Percentiles rank a stretch among this genome's conserved stretches.
Evolutionary conservation across 2,888 invertebrate genomes (phyloP).

Genomic region (Xanthorhoe designata): DNA sequence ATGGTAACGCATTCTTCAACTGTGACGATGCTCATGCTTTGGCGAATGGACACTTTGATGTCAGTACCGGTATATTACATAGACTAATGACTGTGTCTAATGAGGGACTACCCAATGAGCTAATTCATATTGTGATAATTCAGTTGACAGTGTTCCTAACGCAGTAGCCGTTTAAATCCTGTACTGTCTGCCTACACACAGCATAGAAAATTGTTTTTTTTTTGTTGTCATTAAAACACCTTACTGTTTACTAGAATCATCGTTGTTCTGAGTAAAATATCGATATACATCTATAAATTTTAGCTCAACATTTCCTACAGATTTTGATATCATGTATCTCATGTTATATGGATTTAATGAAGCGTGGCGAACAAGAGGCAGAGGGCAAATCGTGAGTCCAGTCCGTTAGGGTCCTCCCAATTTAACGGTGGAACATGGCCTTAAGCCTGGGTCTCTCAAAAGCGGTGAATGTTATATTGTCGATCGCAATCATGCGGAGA

Average conservation of each 20-base stretch:
- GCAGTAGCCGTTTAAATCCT: background rate
- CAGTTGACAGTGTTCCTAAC: background rate
- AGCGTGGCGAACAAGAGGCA: constrained; percentile 13
- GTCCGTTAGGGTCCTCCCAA: constrained; percentile 47
- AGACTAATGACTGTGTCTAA: constrained; percentile 11
- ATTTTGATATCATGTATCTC: background rate
- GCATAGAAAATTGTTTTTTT: no score
- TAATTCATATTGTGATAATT: background rate
- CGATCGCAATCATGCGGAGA: background rate
- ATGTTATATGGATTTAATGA: constrained; percentile 14
- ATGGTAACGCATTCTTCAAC: constrained; percentile 30
- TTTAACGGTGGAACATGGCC: constrained; percentile 44
- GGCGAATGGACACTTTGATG: constrained; percentile 24
- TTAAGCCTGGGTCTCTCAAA: constrained; percentile 15
- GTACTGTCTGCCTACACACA: background rate
- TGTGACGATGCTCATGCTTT: constrained; percentile 22
- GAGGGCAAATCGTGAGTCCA: constrained; percentile 43
- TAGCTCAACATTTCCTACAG: no score
- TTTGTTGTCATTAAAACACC: no score
- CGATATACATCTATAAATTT: background rate
- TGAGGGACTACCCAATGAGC: background rate
- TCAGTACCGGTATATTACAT: constrained; percentile 6
- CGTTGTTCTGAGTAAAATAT: no score
- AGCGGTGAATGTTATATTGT: background rate
- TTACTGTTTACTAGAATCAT: no score